A percentile compares a stretch with the other conserved stretches of the same genome.
Evolutionary conservation across 2,797 vertebrate species (phyloP).

Genomic region (Tragopan temminckii): DNA sequence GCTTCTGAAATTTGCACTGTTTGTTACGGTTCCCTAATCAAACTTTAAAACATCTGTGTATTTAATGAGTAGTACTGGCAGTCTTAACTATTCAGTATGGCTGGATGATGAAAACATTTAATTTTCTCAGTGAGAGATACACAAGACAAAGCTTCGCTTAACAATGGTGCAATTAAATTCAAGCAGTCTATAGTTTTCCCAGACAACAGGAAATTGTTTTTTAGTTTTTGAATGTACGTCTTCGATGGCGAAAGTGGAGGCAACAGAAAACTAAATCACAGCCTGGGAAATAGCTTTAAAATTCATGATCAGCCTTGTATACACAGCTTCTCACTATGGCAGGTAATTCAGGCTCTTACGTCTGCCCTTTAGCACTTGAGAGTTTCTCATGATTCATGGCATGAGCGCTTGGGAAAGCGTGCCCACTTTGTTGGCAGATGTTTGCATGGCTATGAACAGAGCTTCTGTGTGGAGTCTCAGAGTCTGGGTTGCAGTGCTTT

Average conservation of each 20-base stretch:
- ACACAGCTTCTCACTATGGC: not conserved
- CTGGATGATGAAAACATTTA: constrained; percentile 74
- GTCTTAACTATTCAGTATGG: constrained; percentile 54
- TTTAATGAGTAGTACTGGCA: constrained; percentile 63
- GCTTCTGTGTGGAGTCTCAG: not conserved
- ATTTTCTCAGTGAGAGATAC: constrained; percentile 55
- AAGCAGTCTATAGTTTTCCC: constrained; percentile 46
- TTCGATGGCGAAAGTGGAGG: constrained; percentile 13
- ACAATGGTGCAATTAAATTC: constrained; percentile 60
- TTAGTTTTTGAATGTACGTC: constrained; percentile 36
- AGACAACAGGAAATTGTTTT: constrained; percentile 29
- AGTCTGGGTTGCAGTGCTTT: not conserved
- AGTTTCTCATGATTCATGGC: not conserved
- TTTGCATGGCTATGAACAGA: not conserved
- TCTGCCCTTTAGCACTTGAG: not conserved
- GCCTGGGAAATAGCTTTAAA: constrained; percentile 6
- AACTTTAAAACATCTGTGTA: constrained; percentile 73
- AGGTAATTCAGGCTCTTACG: not conserved
- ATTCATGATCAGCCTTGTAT: not conserved
- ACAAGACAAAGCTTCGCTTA: constrained; percentile 59
- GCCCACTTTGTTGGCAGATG: not conserved
- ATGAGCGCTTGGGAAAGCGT: not conserved
- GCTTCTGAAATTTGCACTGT: constrained; percentile 41
- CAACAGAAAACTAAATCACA: constrained; percentile 13
- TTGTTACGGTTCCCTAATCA: constrained; percentile 28